Percentiles rank a stretch among this genome's conserved stretches.
phyloP scores from a whole-genome alignment of 2,113 vertebrate genomes.

The Mormyrus iriodes region DNA sequence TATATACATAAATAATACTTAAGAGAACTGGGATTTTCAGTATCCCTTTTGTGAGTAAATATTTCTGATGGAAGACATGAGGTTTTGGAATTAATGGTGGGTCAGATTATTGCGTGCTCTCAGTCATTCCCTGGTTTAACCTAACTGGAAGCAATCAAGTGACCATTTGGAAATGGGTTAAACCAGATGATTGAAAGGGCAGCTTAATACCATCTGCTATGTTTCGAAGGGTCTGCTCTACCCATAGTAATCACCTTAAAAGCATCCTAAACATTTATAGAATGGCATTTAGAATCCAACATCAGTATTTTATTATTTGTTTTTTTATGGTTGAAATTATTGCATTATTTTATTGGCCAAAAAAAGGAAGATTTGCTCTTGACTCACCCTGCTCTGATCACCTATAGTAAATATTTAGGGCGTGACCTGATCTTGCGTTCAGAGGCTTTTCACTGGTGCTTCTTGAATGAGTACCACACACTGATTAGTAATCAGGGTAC shows the following conservation, averaged over 20 bases:
- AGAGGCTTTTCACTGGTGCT: background rate
- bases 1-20: too few relatives aligned
- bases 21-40: background rate
- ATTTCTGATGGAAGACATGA: background rate
- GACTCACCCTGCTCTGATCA: background rate
- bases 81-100: background rate
- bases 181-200: background rate
- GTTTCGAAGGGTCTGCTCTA: background rate
- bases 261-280: background rate
- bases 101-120: background rate
- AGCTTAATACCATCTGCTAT: background rate
- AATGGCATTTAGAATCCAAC: background rate
- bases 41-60: background rate
- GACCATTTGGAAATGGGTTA: background rate
- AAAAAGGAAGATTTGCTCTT: background rate
- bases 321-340: background rate
- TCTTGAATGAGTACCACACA: background rate
- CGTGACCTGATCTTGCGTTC: background rate
- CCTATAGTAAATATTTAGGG: background rate
- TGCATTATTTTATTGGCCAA: conserved; percentile 1
- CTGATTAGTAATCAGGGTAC: background rate
- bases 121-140: background rate
- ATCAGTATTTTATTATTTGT: background rate
- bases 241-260: background rate
- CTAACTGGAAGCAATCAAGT: background rate